phyloP scores from a whole-genome alignment of 2,113 vertebrate species.

The Notarius quadriscutis region DNA sequence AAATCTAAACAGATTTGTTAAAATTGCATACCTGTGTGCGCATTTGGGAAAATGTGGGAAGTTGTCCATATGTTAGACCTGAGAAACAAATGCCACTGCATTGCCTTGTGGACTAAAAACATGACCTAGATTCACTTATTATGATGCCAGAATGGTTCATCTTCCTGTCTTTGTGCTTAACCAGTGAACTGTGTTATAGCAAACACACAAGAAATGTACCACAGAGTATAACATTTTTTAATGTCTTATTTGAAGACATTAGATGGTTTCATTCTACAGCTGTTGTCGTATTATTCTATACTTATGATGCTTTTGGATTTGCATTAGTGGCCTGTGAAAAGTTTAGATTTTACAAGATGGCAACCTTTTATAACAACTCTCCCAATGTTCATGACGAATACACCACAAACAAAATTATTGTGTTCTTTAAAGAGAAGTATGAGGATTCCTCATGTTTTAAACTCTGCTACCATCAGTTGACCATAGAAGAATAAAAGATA shows the following conservation, averaged over 20 bases:
- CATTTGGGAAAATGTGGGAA: slow-evolving; percentile 11
- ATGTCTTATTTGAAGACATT: not conserved
- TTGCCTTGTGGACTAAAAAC: slow-evolving; percentile 21
- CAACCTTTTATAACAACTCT: not conserved
- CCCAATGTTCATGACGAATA: not conserved
- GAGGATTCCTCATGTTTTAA: not conserved
- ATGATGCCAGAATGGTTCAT: slow-evolving; percentile 35
- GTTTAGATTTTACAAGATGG: not conserved
- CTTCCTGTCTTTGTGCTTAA: slow-evolving; percentile 47
- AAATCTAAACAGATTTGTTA: not conserved
- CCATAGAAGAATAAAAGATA: not conserved
- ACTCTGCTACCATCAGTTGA: not conserved
- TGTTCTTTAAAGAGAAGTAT: not conserved
- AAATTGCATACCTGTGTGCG: not conserved
- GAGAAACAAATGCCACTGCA: not conserved
- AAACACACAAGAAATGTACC: not conserved
- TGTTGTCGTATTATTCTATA: not conserved
- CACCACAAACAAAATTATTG: not conserved
- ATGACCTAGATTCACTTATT: slow-evolving; percentile 53
- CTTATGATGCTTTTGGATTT: not conserved
- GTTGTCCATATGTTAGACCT: slow-evolving; percentile 31
- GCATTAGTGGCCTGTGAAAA: not conserved
- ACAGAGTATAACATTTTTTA: not conserved
- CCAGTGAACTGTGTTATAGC: slow-evolving; percentile 38
- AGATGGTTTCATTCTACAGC: not conserved